Conservation (phyloP, 2,888 invertebrate species). For the Chaitophorus viminalis region DNA sequence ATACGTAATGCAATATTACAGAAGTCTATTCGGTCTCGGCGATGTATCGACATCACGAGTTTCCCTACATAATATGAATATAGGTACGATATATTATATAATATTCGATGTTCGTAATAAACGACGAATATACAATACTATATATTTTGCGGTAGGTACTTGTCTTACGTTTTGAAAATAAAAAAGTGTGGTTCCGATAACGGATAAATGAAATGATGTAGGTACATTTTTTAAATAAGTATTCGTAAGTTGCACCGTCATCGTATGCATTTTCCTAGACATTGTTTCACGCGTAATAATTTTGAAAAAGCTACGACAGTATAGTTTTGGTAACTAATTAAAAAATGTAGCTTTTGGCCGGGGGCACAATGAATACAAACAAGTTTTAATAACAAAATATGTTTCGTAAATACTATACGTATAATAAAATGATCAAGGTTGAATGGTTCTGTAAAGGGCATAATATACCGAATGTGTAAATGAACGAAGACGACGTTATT, state of each 20-base stretch:
- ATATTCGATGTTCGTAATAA: no score
- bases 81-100: no score
- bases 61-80: not conserved
- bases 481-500: constrained; percentile 42
- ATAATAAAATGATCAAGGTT: constrained; percentile 32
- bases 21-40: not conserved
- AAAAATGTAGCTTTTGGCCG: constrained; percentile 5
- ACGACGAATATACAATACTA: not conserved
- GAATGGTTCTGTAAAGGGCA: constrained; percentile 17
- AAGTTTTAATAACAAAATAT: constrained; percentile 35
- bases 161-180: not conserved
- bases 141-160: not conserved
- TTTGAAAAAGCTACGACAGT: constrained; percentile 20
- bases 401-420: constrained; percentile 9
- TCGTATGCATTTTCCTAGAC: not conserved
- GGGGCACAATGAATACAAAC: constrained; percentile 34
- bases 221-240: no score
- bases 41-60: not conserved
- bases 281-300: not conserved
- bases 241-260: not conserved
- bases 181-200: not conserved
- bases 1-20: not conserved
- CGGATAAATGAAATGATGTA: not conserved
- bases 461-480: not conserved
- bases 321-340: constrained; percentile 13